Evolutionary conservation across 2,113 vertebrate genomes (phyloP).

Genomic region (Cercocebus atys): DNA sequence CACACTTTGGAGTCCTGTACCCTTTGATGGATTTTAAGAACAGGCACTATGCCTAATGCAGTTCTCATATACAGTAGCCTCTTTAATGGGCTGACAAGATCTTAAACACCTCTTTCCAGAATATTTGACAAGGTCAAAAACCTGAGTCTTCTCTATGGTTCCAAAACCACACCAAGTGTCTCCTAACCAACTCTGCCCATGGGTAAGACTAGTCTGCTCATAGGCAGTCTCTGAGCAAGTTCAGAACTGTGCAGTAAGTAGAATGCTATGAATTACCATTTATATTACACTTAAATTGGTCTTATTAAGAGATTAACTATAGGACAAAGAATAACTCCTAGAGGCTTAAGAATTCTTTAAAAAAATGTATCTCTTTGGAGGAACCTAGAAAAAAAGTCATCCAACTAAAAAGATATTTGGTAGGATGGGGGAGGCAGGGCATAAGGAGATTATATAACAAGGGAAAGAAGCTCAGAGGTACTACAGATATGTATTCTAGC

Average conservation of each 20-base stretch:
- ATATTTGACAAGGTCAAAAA: neutral
- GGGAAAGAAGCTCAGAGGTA: neutral
- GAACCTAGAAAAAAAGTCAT: conserved; percentile 41
- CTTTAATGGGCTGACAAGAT: neutral
- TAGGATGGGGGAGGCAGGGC: neutral
- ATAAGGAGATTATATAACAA: conserved; percentile 38
- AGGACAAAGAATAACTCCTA: conserved; percentile 65
- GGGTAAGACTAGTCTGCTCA: neutral
- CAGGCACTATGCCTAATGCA: neutral
- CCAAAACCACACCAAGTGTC: neutral
- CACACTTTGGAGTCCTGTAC: neutral
- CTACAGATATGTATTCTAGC: neutral
- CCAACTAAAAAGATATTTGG: conserved; percentile 6
- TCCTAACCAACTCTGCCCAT: neutral
- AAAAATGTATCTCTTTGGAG: conserved; percentile 52
- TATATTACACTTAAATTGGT: conserved; percentile 64
- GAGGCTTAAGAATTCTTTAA: conserved; percentile 64
- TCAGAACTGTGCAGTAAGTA: conserved; percentile 68
- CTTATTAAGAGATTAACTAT: conserved; percentile 78
- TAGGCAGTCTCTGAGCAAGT: conserved; percentile 66
- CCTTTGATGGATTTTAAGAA: neutral
- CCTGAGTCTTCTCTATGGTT: neutral
- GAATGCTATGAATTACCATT: conserved; percentile 63
- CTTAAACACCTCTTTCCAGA: neutral
- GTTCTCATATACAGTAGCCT: neutral